Conservation (phyloP, 2,888 invertebrate species). For the Exephanes ischioxanthus region DNA sequence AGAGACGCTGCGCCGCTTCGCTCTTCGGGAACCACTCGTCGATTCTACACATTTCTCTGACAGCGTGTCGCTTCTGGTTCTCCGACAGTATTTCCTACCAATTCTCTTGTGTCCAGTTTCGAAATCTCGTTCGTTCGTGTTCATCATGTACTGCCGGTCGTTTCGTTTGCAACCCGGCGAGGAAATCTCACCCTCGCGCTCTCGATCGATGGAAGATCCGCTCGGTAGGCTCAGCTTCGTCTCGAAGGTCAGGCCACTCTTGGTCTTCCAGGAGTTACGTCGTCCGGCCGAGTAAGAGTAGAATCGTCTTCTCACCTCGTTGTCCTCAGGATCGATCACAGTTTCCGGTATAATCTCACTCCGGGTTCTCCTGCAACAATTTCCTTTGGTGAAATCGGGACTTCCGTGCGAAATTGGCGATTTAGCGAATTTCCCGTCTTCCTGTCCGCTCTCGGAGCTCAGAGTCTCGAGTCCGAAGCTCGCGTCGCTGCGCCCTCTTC, state of each 20-base stretch:
- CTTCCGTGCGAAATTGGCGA: background rate
- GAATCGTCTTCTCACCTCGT: slow-evolving; percentile 57
- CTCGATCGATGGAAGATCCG: slow-evolving; percentile 14
- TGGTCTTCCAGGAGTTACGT: slow-evolving; percentile 57
- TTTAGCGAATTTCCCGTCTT: slow-evolving; percentile 17
- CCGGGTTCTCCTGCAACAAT: slow-evolving; percentile 57
- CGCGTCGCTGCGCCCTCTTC: slow-evolving; percentile 79
- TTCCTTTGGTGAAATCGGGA: background rate
- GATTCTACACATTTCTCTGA: slow-evolving; percentile 19
- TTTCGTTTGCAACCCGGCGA: background rate
- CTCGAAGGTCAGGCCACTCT: slow-evolving; percentile 57
- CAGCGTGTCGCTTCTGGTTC: slow-evolving; percentile 71
- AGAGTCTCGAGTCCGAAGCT: slow-evolving; percentile 66
- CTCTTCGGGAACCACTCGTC: slow-evolving; percentile 11
- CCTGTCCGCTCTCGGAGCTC: slow-evolving; percentile 42
- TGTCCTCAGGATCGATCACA: slow-evolving; percentile 52
- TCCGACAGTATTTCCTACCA: slow-evolving; percentile 44
- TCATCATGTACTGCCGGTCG: background rate
- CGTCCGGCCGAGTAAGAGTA: slow-evolving; percentile 46
- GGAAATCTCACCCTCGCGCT: slow-evolving; percentile 21
- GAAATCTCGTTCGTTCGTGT: background rate
- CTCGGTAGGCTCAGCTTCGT: slow-evolving; percentile 61
- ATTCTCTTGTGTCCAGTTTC: background rate
- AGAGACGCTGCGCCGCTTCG: slow-evolving; percentile 64
- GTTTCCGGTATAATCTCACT: slow-evolving; percentile 62